Conservation (phyloP, 2,113 vertebrate genomes). For the Mohoua ochrocephala region DNA sequence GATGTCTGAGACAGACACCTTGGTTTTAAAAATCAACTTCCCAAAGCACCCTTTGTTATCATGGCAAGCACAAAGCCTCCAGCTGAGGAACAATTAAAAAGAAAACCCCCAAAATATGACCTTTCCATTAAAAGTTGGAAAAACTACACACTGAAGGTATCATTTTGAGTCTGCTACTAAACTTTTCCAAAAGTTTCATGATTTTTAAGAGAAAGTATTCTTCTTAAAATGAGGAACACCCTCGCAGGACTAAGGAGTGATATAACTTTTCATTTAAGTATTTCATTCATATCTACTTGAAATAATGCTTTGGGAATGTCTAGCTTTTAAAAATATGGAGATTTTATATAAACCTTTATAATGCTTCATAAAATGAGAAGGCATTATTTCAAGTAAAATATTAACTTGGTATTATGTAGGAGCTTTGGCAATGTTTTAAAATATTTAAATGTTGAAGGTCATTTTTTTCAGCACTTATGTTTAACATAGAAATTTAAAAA, state of each 20-base stretch:
- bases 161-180: background rate
- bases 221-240: background rate
- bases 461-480: background rate
- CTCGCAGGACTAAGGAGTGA: background rate
- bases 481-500: background rate
- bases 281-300: background rate
- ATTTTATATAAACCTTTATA: background rate
- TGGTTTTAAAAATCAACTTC: background rate
- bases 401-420: background rate
- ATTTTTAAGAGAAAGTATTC: background rate
- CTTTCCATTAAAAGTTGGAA: background rate
- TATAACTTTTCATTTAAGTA: background rate
- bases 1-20: background rate
- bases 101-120: background rate
- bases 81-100: background rate
- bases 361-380: background rate
- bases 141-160: background rate
- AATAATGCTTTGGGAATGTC: background rate
- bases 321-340: background rate
- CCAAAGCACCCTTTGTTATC: background rate
- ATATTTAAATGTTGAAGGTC: background rate
- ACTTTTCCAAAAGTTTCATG: background rate
- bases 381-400: background rate
- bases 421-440: background rate
- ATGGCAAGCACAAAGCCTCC: background rate